Conservation (phyloP, 2,888 invertebrate genomes). For the Coremacera marginata region DNA sequence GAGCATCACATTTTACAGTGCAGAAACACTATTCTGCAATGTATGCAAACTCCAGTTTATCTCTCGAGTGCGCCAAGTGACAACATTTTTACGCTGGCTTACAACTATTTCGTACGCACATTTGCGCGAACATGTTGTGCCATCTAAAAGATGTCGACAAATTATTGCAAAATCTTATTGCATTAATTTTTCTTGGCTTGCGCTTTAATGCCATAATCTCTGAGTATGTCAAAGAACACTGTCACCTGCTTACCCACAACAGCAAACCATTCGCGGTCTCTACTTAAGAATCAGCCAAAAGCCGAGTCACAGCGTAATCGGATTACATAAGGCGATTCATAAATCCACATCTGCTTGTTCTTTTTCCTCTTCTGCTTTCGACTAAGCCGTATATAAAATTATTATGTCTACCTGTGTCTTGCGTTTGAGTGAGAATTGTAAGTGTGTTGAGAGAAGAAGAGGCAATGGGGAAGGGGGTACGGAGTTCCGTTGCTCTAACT, state of each 20-base stretch:
- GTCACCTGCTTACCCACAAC: constrained; percentile 14
- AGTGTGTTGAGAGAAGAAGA: too few relatives aligned
- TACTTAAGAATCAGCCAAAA: background rate
- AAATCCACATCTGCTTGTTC: constrained; percentile 48
- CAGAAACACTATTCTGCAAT: background rate
- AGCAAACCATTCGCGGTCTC: background rate
- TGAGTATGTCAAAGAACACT: background rate
- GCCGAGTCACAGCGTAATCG: constrained; percentile 47
- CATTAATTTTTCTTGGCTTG: constrained; percentile 12
- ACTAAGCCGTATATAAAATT: constrained; percentile 46
- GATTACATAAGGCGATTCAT: constrained; percentile 54
- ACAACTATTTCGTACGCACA: background rate
- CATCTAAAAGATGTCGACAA: constrained; percentile 36
- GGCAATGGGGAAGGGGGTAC: too few relatives aligned
- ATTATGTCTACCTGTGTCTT: constrained; percentile 48
- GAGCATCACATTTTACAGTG: background rate
- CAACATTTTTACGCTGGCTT: background rate
- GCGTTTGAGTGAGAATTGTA: background rate
- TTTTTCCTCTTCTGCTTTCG: constrained; percentile 45
- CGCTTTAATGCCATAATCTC: background rate
- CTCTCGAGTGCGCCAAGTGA: background rate
- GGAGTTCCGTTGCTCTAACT: background rate
- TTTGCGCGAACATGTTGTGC: background rate
- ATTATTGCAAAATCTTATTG: constrained; percentile 36
- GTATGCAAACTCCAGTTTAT: background rate